Base-by-base conservation (phyloP, 2,113 vertebrate species). In the Gymnocephalus cernua region DNA sequence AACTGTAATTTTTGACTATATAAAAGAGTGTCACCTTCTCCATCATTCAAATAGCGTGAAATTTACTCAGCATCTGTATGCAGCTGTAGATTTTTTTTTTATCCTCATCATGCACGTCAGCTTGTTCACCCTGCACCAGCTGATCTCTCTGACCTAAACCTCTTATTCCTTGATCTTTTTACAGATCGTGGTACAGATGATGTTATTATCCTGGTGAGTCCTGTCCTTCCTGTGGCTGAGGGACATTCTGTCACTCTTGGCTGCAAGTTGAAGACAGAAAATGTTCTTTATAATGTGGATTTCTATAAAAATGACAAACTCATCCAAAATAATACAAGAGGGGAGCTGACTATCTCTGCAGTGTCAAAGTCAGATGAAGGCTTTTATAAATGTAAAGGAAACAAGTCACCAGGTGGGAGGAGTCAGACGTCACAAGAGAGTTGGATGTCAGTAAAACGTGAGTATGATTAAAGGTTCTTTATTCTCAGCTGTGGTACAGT, bases 361-460 rank as follows among this genome's bases (percentile, higher is more conserved):
- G 84, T 87, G 65, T 87, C 84, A 14, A 74, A 54, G 77, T 84
- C 79, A 45, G 66, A 92, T 12, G 81, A 92, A 56, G 91, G 91
- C 0, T 79, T 85, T 56, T 92, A 92, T 61, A 77, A 62, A 53
- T 92, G 91, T 78, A 0, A 9, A 65, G 23, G 18, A 19, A 1
- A 27, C 0, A 5, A 32, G 19, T 83, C 79, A 41, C 1, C 13
- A 47, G 12, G 25, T 4, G 0, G 0, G 19, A 0, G 0, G 67
- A 90, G 82, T 10, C 85, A 72, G 88, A 72, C 87, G 82, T 38
- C 82, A 9, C 0, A 5, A 32, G 29, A 76, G 68, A 90, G 86
- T 8, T 91, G 88, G 90, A 62, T 91, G 77, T 38, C 82, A 6
- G 77, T 91, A 0, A 75, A 15, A 77, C 3, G 88, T 88, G 47